Evolutionary conservation across 2,888 invertebrate species (phyloP), one percentile per base, ranked within the genome.

Genomic region (Chalcosyrphus nemorum): DNA sequence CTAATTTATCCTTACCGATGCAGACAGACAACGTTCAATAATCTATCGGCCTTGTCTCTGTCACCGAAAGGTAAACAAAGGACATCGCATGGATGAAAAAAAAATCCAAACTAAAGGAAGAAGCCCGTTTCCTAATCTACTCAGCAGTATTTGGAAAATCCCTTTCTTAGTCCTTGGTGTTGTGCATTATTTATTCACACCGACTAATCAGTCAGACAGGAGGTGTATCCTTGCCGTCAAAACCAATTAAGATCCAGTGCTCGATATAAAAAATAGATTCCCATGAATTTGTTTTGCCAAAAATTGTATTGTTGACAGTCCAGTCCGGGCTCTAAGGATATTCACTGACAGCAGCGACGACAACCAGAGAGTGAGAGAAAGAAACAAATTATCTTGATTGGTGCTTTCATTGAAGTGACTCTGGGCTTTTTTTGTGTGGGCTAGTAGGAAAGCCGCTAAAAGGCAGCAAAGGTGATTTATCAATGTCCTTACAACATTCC

Each of bases 371-470:
- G 15, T n/a, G n/a, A 38, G 47, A 57, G 21, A 47, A 27, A 17
- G n/a, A 54, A 57, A 50, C 47, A 75, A 75, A 66, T 75, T 57
- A 75, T 56, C 74, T 29, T 66, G 56, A 75, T 47, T 75, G 29
- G 11, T 41, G 4, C 27, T 21, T 63, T 35, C 24, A 9, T 24
- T 5, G 24, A n/a, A n/a, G n/a, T 9, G 19, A 35, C 19, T 29
- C 1, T 19, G n/a, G 2, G 38, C n/a, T 9, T 11, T n/a, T n/a
- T n/a, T n/a, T n/a, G n/a, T n/a, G n/a, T n/a, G n/a, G n/a, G n/a
- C n/a, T n/a, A n/a, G n/a, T n/a, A n/a, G n/a, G 3, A 11, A n/a
- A 15, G 17, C 43, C 19, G 15, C n/a, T n/a, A n/a, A 43, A 7
- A 24, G 13, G n/a, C 27, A 59, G 5, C 43, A 43, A 17, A 38